These are phyloP conservation scores for Gallinago paraguaiae DNA, from an alignment of 2,113 vertebrate species.

Conservation along the genomic window DNA sequence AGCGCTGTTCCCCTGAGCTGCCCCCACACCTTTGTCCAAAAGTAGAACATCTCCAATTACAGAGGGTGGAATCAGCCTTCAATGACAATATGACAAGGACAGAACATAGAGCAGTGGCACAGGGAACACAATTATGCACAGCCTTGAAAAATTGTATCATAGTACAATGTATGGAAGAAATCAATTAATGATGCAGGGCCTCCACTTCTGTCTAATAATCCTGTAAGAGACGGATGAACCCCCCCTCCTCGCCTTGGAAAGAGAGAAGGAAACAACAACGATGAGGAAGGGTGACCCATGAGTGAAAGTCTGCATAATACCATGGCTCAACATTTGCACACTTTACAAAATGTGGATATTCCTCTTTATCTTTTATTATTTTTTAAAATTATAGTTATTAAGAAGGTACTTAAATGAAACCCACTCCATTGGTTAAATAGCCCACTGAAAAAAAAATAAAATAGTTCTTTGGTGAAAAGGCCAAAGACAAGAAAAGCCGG, in stretches of 20 bases:
- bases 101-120: conserved; percentile 78
- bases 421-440: conserved; percentile 59
- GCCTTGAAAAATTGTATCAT: conserved; percentile 87
- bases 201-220: conserved; percentile 80
- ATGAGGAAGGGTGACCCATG: conserved; percentile 59
- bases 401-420: conserved; percentile 69
- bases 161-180: conserved; percentile 82
- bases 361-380: conserved; percentile 14
- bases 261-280: conserved; percentile 15
- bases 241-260: not conserved
- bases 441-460: not conserved
- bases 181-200: conserved; percentile 82
- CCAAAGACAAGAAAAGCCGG: conserved; percentile 41
- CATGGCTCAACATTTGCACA: conserved; percentile 57
- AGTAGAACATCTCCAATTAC: conserved; percentile 89
- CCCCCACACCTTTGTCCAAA: conserved; percentile 90
- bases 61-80: conserved; percentile 85
- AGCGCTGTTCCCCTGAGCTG: conserved; percentile 87
- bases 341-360: conserved; percentile 40
- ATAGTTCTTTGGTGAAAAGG: conserved; percentile 53
- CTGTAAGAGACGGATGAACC: conserved; percentile 56
- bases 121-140: conserved; percentile 85
- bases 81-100: conserved; percentile 88
- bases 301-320: conserved; percentile 68
- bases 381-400: not conserved